phyloP scores from a whole-genome alignment of 2,888 invertebrate species.

The Spilosoma lubricipeda region DNA sequence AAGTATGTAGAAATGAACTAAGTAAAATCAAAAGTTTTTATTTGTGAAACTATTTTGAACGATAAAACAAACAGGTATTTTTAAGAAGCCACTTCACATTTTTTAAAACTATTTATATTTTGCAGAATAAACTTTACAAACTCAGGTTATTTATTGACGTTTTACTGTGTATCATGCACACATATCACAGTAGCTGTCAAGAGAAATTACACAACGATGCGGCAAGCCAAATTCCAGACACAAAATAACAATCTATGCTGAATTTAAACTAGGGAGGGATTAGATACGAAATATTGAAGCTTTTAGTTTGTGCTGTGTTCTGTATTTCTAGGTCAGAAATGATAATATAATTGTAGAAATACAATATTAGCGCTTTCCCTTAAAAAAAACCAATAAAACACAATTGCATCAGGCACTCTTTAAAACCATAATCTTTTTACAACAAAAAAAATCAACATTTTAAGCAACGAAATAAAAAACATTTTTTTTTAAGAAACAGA shows the following conservation, averaged over 20 bases:
- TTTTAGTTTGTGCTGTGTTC: background rate
- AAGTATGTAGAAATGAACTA: background rate
- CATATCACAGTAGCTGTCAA: background rate
- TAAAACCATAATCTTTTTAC: too few relatives aligned
- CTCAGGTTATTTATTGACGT: background rate
- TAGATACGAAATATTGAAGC: background rate
- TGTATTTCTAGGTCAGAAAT: background rate
- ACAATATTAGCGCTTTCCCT: too few relatives aligned
- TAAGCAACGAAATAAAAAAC: too few relatives aligned
- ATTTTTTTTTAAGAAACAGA: too few relatives aligned
- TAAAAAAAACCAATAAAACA: too few relatives aligned
- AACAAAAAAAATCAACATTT: too few relatives aligned
- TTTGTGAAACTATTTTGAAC: background rate
- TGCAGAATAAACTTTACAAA: background rate
- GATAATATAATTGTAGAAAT: background rate
- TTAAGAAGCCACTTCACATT: background rate
- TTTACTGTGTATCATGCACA: background rate
- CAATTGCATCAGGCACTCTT: too few relatives aligned
- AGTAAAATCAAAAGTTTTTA: background rate
- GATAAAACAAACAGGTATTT: background rate
- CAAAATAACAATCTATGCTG: background rate
- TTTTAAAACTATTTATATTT: background rate
- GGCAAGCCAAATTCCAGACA: background rate
- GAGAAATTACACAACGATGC: background rate
- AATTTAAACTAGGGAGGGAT: background rate